A percentile compares a stretch with the other conserved stretches of the same genome.
These are phyloP conservation scores for Otus sunia DNA, from an alignment of 2,113 vertebrate genomes.

Conservation along the genomic window DNA sequence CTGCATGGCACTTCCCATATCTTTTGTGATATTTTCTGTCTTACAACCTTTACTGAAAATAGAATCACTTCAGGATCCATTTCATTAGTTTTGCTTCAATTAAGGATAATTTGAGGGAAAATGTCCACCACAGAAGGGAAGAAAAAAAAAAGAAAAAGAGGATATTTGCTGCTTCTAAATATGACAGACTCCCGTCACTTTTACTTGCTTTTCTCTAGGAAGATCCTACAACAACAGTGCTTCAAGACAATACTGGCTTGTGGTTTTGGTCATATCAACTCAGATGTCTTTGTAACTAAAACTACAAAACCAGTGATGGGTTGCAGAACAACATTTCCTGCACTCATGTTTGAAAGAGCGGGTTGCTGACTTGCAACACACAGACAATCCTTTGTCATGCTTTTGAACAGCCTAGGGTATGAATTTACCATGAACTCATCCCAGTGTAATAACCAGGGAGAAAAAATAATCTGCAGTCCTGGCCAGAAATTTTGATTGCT, in stretches of 20 bases:
- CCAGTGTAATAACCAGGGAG: background rate
- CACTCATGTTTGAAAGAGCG: background rate
- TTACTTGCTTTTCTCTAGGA: background rate
- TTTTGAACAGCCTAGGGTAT: background rate
- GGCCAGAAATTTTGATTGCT: background rate
- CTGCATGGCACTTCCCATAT: background rate
- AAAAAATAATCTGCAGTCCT: background rate
- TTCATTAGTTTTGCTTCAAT: background rate
- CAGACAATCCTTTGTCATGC: background rate
- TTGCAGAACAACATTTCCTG: background rate
- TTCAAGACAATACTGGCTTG: background rate
- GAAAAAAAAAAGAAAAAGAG: background rate
- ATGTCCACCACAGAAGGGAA: background rate
- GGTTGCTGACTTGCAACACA: background rate
- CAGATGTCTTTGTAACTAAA: background rate
- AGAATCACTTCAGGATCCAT: background rate
- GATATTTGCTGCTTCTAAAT: background rate
- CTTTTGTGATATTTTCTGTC: background rate
- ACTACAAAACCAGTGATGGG: background rate
- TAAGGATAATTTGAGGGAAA: background rate
- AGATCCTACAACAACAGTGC: background rate
- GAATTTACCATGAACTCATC: background rate
- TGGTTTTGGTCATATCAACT: background rate
- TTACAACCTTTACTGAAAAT: background rate
- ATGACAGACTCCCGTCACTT: rapidly evolving